Base-by-base conservation (phyloP, 2,113 vertebrate genomes). In the Trichomycterus rosablanca region DNA sequence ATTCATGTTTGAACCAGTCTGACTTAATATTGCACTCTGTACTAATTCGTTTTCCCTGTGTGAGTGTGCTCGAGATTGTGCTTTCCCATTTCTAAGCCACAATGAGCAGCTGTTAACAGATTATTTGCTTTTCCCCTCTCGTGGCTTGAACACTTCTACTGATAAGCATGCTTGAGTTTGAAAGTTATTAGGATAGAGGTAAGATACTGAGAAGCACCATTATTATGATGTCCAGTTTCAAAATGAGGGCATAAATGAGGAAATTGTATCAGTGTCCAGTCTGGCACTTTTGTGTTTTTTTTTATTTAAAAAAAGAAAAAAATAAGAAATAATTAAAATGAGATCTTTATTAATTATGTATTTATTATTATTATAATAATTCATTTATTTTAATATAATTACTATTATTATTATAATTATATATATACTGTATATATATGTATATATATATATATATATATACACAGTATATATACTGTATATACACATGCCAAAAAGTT, bases 121-220 rank as follows among this genome's bases (percentile, higher is more conserved):
- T 54, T 40, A 53, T 65, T 66, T 53, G 52, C 52, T 66, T 58
- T 45, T 52, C 32, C 23, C 51, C 54, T 62, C 46, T 52, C 1
- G 56, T 34, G 23, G 23, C 59, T 66, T 62, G 22, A 53, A 56
- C 66, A 58, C 32, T 62, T 57, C 63, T 51, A 3, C 45, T 51
- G 58, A 67, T 71, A 71, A 71, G 63, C 60, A 4, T 6, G 26
- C 50, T 44, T 54, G 61, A 54, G 50, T 28, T 2, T 22, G 40
- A 57, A 62, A 57, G 35, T 19, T 35, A 67, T 71, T 71, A 67
- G 52, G 18, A 49, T 20, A 44, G 37, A 66, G 52, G 63, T 62
- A 62, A 61, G 63, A 69, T 66, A 59, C n/a, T 18, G 45, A 66
- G 57, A 69, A 66, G 66, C 30, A 49, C 67, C 42, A 57, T 73